phyloP scores from a whole-genome alignment of 1,140 invertebrate genomes.

The Drosophila subpulchrella region DNA sequence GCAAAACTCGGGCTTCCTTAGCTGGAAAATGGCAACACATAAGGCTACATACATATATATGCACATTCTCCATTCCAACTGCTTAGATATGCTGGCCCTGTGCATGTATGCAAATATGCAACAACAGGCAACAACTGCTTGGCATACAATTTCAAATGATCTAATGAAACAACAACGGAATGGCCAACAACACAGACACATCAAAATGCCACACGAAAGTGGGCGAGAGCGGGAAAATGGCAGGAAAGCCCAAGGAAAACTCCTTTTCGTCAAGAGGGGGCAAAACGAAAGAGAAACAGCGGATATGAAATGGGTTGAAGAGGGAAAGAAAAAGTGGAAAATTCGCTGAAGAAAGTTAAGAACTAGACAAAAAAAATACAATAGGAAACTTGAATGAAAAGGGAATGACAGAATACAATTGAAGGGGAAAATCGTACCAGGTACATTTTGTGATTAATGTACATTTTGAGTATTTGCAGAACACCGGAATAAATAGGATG shows the following conservation, averaged over 20 bases:
- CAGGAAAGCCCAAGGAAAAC: constrained; percentile 35
- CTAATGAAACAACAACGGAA: constrained; percentile 63
- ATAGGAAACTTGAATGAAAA: constrained; percentile 3
- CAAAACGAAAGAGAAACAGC: not conserved
- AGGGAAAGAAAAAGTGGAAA: not conserved
- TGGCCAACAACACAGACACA: constrained; percentile 34
- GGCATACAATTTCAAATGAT: constrained; percentile 77
- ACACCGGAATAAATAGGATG: too few species aligned
- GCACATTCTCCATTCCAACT: constrained; percentile 8
- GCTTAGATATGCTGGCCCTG: constrained; percentile 44
- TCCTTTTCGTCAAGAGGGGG: not conserved
- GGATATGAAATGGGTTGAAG: constrained; percentile 1
- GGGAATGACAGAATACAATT: not conserved
- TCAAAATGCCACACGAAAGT: constrained; percentile 38
- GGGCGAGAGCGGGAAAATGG: not conserved
- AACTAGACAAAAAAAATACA: not conserved
- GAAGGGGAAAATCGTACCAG: not conserved
- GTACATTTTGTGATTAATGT: not conserved
- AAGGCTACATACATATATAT: constrained; percentile 2
- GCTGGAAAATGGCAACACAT: constrained; percentile 3
- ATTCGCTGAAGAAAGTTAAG: not conserved
- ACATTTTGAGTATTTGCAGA: not conserved
- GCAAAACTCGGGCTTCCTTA: constrained; percentile 34
- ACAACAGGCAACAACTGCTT: constrained; percentile 59
- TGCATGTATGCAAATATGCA: constrained; percentile 65